Percentiles rank a stretch among this genome's conserved stretches.
These are phyloP conservation scores for Myiozetetes cayanensis DNA, from an alignment of 2,113 vertebrate genomes.

Conservation along the genomic window DNA sequence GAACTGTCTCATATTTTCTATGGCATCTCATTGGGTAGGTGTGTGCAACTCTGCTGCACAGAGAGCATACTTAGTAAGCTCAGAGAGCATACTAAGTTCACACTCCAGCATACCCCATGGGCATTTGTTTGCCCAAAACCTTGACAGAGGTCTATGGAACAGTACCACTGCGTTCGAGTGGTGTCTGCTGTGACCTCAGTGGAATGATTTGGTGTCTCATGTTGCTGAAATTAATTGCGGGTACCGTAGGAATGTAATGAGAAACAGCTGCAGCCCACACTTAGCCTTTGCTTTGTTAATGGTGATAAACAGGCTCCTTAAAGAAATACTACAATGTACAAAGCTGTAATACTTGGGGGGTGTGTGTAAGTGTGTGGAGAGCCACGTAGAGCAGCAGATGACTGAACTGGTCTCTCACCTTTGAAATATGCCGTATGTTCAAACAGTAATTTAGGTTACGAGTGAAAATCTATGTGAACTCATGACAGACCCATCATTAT, in stretches of 20 bases:
- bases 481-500: background rate
- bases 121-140: background rate
- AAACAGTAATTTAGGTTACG: background rate
- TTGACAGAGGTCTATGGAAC: background rate
- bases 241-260: constrained; percentile 39
- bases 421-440: background rate
- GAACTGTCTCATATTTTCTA: background rate
- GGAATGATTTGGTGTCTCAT: background rate
- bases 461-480: background rate
- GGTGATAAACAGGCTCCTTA: constrained; percentile 28
- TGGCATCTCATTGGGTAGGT: background rate
- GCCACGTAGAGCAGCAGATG: background rate
- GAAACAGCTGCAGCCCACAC: constrained; percentile 42
- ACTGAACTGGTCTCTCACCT: background rate
- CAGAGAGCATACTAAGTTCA: background rate
- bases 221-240: constrained; percentile 2
- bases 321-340: background rate
- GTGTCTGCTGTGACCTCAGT: background rate
- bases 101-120: background rate
- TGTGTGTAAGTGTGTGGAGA: background rate
- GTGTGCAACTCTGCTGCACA: background rate
- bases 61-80: too few species aligned
- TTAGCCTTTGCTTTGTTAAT: constrained; percentile 35
- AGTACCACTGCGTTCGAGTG: background rate
- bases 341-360: background rate